A percentile compares a stretch with the other conserved stretches of the same genome.
phyloP scores from a whole-genome alignment of 2,888 invertebrate genomes.

The Clusia tigrina region DNA sequence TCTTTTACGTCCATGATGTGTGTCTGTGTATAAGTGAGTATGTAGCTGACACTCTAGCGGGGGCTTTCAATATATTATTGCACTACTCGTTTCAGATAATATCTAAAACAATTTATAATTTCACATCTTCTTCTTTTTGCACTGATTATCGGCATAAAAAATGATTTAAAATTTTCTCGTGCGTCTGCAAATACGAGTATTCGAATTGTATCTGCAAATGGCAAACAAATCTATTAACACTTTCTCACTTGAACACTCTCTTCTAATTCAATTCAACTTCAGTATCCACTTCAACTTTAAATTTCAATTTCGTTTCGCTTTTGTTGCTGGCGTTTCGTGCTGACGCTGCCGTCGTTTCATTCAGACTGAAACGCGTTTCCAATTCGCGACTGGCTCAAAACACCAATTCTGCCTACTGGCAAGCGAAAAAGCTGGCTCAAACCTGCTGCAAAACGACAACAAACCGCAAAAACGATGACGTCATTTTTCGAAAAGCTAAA shows the following conservation, averaged over 20 bases:
- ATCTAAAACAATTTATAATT: too few relatives aligned
- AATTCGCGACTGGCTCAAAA: slow-evolving; percentile 38
- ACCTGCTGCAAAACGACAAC: slow-evolving; percentile 27
- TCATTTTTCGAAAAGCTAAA: slow-evolving; percentile 11
- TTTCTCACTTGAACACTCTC: too few relatives aligned
- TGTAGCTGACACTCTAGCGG: slow-evolving; percentile 3
- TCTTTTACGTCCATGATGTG: slow-evolving; percentile 63
- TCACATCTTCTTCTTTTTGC: too few relatives aligned
- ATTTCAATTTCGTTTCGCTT: slow-evolving; percentile 31
- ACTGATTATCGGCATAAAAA: too few relatives aligned
- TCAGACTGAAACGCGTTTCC: slow-evolving; percentile 49
- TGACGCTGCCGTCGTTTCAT: slow-evolving; percentile 54
- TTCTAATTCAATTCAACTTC: too few relatives aligned
- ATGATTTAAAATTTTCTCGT: slow-evolving; percentile 4
- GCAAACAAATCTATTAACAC: too few relatives aligned
- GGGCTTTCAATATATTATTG: too few relatives aligned
- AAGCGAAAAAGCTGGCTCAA: slow-evolving; percentile 31
- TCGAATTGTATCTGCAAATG: background rate
- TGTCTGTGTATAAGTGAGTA: slow-evolving; percentile 17
- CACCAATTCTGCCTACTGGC: slow-evolving; percentile 31
- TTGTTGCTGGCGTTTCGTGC: slow-evolving; percentile 35
- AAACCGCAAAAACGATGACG: slow-evolving; percentile 27
- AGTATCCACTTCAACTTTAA: too few relatives aligned
- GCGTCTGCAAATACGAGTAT: background rate
- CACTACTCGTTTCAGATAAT: too few relatives aligned